Evolutionary conservation across 2,888 invertebrate species (phyloP), one percentile per base, ranked within the genome.

Genomic region (Portevinia maculata): DNA sequence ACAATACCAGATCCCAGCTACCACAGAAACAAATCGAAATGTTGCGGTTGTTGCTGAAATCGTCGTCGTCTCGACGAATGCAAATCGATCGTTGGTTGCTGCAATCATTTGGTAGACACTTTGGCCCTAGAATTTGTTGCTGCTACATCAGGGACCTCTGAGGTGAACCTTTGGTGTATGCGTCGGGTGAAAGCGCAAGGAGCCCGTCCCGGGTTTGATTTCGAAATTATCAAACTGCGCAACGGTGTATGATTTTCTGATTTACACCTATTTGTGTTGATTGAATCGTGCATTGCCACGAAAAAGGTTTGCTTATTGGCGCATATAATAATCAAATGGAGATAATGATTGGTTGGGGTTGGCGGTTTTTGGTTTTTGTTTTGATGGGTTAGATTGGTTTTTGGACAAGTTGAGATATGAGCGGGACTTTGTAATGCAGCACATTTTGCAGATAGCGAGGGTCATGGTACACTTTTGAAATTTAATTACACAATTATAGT

Each of bases 211-310:
- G 24, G 30, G 34, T 28, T 55, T 60, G 60, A 17, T 69, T 79
- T 75, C 62, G 48, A 74, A 28, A 69, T 55, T 55, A 62, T 48
- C 69, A 52, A 73, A 57, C 70, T 15, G 59, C 57, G 48, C 64
- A 73, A 64, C 60, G 55, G 60, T 73, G 78, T 83, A 73, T 83
- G 83, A 83, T 83, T 83, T 78, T 83, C 78, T 60, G 83, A 83
- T 83, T 83, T 83, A 73, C 83, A 83, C 83, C 83, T 83, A 78
- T 83, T 83, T 83, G 83, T 83, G 78, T 83, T 83, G 83, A 83
- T 83, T 83, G 83, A 83, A 78, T 83, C 83, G 83, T 83, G 83
- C 71, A 67, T 50, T 41, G 67, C 53, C 50, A 55, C 50, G 62
- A 59, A 83, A 78, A 67, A 50, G 71, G 70, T 55, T 19, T 44